Percentiles rank a stretch among this genome's conserved stretches.
phyloP scores from a whole-genome alignment of 2,113 vertebrate genomes.

The Antidorcas marsupialis region DNA sequence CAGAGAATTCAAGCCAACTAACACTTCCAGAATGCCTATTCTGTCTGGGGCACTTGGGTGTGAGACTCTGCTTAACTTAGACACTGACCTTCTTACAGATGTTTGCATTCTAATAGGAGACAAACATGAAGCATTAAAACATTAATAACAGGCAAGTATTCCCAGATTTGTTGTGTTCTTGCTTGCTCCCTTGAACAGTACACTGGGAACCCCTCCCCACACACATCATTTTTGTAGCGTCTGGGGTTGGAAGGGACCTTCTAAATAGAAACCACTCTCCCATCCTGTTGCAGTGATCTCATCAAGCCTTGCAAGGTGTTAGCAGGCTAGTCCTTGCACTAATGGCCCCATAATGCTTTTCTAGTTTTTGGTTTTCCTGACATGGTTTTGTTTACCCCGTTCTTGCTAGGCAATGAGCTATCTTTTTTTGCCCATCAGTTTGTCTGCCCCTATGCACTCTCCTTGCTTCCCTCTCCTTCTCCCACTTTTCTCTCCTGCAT shows the following conservation, averaged over 20 bases:
- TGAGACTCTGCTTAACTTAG: neutral
- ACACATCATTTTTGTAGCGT: neutral
- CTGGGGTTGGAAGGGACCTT: neutral
- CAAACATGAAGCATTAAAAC: neutral
- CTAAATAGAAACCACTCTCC: neutral
- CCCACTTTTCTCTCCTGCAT: neutral
- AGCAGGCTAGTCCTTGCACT: neutral
- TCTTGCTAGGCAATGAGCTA: neutral
- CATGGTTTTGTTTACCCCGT: neutral
- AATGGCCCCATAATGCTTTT: neutral
- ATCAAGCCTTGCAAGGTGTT: no score
- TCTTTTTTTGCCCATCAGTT: neutral
- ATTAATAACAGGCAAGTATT: neutral
- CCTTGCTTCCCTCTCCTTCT: neutral
- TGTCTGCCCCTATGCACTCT: neutral
- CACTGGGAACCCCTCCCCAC: neutral
- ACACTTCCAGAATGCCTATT: neutral
- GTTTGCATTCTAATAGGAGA: neutral
- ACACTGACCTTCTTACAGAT: neutral
- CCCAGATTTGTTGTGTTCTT: neutral
- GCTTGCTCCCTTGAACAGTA: neutral
- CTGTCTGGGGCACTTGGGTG: neutral
- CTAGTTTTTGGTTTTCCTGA: neutral
- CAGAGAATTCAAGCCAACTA: neutral
- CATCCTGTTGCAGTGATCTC: neutral